Evolutionary conservation across 2,797 vertebrate species (phyloP).

Genomic region (Adelosebastes latens): DNA sequence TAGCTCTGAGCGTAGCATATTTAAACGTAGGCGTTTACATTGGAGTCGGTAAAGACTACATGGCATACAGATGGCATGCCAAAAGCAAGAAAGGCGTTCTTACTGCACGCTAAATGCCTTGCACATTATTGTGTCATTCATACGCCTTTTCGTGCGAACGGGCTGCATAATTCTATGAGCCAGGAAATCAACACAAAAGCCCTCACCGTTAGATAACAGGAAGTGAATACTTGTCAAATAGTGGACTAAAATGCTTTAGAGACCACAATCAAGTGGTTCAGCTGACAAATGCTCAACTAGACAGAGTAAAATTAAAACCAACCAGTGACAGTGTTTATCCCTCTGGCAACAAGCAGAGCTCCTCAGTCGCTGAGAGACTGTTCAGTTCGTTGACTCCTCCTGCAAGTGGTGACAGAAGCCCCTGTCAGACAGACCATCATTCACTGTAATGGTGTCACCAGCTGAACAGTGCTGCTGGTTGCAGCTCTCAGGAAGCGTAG

Average conservation of each 20-base stretch:
- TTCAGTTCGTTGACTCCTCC: constrained; percentile 63
- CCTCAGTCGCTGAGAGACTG: constrained; percentile 48
- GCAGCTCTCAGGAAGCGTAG: constrained; percentile 54
- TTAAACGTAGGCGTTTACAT: no score
- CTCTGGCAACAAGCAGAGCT: constrained; percentile 59
- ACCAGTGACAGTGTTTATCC: constrained; percentile 66
- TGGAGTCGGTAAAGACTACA: no score
- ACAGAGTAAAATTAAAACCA: constrained; percentile 53
- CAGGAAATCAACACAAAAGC: background rate
- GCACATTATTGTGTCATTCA: no score
- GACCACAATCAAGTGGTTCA: constrained; percentile 38
- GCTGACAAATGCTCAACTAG: constrained; percentile 57
- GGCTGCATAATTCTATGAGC: background rate
- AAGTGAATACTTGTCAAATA: constrained; percentile 37
- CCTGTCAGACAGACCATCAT: constrained; percentile 68
- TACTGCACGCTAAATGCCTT: no score
- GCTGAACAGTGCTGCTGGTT: constrained; percentile 42
- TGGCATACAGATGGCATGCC: no score
- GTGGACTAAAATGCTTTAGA: constrained; percentile 26
- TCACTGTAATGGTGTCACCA: constrained; percentile 68
- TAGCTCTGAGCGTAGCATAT: no score
- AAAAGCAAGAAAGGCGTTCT: no score
- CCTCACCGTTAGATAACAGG: constrained; percentile 18
- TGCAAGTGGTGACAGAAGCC: constrained; percentile 63
- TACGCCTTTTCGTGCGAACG: no score